Evolutionary conservation across 2,888 invertebrate species (phyloP).

Genomic region (Lasioglossum pauxillum): DNA sequence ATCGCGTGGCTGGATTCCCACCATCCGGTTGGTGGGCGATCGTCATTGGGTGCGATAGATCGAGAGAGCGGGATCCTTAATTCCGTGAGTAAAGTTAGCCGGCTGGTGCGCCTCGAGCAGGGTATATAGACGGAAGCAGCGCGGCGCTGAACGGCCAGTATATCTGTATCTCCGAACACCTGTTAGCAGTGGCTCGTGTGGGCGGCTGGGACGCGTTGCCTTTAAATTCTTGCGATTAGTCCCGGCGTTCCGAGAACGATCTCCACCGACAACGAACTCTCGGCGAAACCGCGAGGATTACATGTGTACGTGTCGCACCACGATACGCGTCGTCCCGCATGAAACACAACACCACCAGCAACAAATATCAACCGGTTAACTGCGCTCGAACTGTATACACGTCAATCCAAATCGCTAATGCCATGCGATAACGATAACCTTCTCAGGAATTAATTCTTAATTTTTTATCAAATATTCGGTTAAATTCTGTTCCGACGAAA

Average conservation of each 20-base stretch:
- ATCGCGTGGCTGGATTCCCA: slow-evolving; percentile 20
- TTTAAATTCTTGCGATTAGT: slow-evolving; percentile 65
- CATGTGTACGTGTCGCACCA: neutral
- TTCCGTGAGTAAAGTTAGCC: slow-evolving; percentile 18
- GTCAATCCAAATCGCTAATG: too few species aligned
- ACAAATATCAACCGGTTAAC: neutral
- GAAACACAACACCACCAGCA: neutral
- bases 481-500: too few species aligned
- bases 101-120: slow-evolving; percentile 3
- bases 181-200: slow-evolving; percentile 79
- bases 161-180: slow-evolving; percentile 83
- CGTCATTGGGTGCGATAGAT: neutral
- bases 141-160: slow-evolving; percentile 62
- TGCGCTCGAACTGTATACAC: too few species aligned
- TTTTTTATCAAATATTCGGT: too few species aligned
- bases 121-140: slow-evolving; percentile 27
- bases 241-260: neutral
- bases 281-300: neutral
- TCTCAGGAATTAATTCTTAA: too few species aligned
- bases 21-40: neutral
- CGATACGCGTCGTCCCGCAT: too few species aligned
- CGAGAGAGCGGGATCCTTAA: slow-evolving; percentile 4
- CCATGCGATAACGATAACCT: too few species aligned
- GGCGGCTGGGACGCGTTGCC: slow-evolving; percentile 66
- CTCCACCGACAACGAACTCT: neutral